These are phyloP conservation scores for Pseudanteris insignis DNA, from an alignment of 2,888 invertebrate genomes.

Conservation along the genomic window DNA sequence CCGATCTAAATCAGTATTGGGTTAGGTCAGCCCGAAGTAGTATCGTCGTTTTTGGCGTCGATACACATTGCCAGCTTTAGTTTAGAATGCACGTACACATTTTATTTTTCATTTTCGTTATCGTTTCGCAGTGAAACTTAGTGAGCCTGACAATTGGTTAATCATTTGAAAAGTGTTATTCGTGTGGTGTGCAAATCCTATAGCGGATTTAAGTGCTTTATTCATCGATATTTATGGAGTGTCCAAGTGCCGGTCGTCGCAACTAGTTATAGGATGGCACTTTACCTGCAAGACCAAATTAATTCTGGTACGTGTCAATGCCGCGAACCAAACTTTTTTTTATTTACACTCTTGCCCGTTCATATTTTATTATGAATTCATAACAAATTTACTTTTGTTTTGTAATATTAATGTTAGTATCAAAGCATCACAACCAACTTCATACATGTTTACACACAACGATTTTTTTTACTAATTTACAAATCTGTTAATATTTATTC, in stretches of 20 bases:
- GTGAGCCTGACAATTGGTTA: too few species aligned
- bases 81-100: constrained; percentile 12
- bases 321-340: too few species aligned
- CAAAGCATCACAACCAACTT: too few species aligned
- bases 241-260: constrained; percentile 54
- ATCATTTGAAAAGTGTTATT: constrained; percentile 44
- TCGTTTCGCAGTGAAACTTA: constrained; percentile 49
- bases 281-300: constrained; percentile 60
- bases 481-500: too few species aligned
- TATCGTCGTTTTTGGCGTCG: constrained; percentile 48
- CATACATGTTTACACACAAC: too few species aligned
- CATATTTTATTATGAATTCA: too few species aligned
- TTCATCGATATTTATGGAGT: constrained; percentile 57
- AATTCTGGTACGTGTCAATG: constrained; percentile 55
- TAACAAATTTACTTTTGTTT: too few species aligned
- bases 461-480: too few species aligned
- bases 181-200: constrained; percentile 11
- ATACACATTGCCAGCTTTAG: constrained; percentile 1
- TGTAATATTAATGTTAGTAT: too few species aligned
- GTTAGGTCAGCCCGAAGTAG: constrained; percentile 71
- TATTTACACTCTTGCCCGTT: too few species aligned
- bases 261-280: constrained; percentile 62
- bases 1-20: constrained; percentile 70
- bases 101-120: constrained; percentile 60
- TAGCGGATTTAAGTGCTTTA: constrained; percentile 19